Conservation (phyloP, 1,140 invertebrate genomes). For the Apis laboriosa region DNA sequence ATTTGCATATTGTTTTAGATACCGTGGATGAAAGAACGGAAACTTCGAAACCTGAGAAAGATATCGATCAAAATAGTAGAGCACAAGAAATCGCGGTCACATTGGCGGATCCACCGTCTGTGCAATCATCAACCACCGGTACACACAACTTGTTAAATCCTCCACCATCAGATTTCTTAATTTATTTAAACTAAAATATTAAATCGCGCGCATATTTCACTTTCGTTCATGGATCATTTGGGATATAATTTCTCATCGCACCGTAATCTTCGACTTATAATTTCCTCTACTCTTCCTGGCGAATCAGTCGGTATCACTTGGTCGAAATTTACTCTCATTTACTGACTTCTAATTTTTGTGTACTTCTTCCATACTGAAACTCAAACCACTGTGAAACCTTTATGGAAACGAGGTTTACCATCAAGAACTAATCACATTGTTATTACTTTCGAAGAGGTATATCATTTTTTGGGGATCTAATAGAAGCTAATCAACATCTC, state of each 20-base stretch:
- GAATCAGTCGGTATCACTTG: neutral
- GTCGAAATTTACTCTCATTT: neutral
- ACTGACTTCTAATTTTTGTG: conserved; percentile 7
- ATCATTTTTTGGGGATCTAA: conserved; percentile 1
- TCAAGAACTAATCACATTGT: conserved; percentile 31
- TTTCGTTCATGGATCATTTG: conserved; percentile 42
- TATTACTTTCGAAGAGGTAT: neutral
- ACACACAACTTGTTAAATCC: conserved; percentile 58
- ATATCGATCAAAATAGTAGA: conserved; percentile 73
- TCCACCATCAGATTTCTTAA: conserved; percentile 50
- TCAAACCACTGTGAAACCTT: neutral
- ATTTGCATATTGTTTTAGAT: conserved; percentile 41
- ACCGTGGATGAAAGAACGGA: conserved; percentile 1
- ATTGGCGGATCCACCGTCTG: conserved; percentile 68
- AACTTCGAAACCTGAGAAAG: conserved; percentile 36
- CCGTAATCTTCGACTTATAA: conserved; percentile 28
- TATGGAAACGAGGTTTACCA: neutral
- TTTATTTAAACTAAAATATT: conserved; percentile 55
- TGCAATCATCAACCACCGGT: conserved; percentile 60
- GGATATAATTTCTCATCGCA: conserved; percentile 41
- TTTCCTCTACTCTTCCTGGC: neutral
- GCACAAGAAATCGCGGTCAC: conserved; percentile 76
- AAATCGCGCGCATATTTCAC: conserved; percentile 16
- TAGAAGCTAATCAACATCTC: conserved; percentile 31
- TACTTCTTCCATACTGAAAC: neutral